Evolutionary conservation across 2,113 vertebrate species (phyloP).

Genomic region (Pavo muticus): DNA sequence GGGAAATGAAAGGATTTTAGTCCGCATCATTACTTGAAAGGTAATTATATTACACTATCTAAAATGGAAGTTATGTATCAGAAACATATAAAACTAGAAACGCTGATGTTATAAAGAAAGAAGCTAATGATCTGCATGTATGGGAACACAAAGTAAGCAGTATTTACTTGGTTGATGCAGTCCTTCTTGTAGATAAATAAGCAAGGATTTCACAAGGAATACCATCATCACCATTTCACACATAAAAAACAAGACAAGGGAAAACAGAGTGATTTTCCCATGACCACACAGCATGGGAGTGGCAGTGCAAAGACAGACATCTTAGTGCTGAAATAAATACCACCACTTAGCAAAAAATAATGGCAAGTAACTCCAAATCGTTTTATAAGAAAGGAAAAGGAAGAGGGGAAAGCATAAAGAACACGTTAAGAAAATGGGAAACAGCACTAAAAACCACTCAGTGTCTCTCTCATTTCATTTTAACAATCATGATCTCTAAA

Average conservation of each 20-base stretch:
- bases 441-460: neutral
- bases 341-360: neutral
- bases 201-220: neutral
- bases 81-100: neutral
- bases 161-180: neutral
- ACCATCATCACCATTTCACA: neutral
- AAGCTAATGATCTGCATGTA: neutral
- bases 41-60: neutral
- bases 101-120: neutral
- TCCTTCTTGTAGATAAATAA: neutral
- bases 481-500: neutral
- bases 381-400: neutral
- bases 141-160: neutral
- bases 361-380: neutral
- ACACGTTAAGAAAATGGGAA: neutral
- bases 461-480: neutral
- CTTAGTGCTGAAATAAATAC: neutral
- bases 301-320: neutral
- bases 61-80: neutral
- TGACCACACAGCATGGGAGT: neutral
- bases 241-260: neutral
- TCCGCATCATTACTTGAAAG: neutral
- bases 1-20: neutral
- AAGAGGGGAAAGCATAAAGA: neutral
- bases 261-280: neutral